phyloP scores from a whole-genome alignment of 2,113 vertebrate genomes.

The Lagopus leucura region DNA sequence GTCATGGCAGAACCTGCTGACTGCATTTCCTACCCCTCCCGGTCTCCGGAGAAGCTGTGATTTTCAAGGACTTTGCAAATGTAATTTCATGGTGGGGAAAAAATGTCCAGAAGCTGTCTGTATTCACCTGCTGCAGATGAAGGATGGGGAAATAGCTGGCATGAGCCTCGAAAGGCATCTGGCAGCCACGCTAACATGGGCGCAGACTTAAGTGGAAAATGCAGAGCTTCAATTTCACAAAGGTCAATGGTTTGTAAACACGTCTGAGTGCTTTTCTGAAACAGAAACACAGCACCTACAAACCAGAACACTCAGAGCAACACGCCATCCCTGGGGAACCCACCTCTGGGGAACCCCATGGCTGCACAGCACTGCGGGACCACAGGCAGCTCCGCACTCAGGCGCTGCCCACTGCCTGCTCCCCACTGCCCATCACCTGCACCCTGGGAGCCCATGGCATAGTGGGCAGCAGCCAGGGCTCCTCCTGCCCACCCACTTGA shows the following conservation, averaged over 20 bases:
- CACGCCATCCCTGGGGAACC: background rate
- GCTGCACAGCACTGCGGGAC: fast-evolving
- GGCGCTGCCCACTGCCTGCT: background rate
- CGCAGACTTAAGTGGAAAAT: background rate
- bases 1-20: background rate
- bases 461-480: background rate
- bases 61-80: background rate
- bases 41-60: background rate
- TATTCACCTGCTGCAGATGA: background rate
- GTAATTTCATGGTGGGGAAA: fast-evolving
- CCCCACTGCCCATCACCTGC: background rate
- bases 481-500: background rate
- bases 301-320: background rate
- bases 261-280: fast-evolving
- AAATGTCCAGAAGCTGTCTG: background rate
- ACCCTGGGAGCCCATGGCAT: background rate
- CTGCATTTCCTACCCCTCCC: background rate
- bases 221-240: background rate
- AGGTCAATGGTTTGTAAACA: background rate
- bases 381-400: background rate
- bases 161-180: background rate
- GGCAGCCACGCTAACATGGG: background rate
- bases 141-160: background rate
- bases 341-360: background rate
- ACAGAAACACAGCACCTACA: background rate